These are phyloP conservation scores for Atherinosoma microstoma DNA, from an alignment of 2,797 vertebrate genomes.

Conservation along the genomic window DNA sequence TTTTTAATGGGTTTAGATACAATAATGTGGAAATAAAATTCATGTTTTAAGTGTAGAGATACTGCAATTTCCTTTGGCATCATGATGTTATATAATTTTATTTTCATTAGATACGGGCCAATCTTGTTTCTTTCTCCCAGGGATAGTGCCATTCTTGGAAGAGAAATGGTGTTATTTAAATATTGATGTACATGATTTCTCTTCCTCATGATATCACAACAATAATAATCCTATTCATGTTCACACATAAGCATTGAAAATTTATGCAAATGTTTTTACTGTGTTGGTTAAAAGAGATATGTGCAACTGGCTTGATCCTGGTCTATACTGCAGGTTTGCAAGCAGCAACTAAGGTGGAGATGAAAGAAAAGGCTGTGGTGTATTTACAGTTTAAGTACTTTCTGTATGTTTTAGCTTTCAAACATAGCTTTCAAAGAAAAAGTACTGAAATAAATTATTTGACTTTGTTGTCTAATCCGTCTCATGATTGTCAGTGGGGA, in stretches of 20 bases:
- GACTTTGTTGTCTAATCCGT: neutral
- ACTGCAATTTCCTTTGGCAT: neutral
- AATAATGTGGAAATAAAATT: neutral
- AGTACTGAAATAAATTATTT: neutral
- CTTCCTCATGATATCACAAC: no score
- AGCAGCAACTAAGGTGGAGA: neutral
- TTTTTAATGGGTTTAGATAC: neutral
- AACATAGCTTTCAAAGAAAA: slow-evolving; percentile 11
- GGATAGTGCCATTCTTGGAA: neutral
- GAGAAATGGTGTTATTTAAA: neutral
- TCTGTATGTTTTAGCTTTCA: slow-evolving; percentile 3
- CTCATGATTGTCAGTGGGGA: no score
- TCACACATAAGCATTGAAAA: no score
- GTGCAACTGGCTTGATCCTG: neutral
- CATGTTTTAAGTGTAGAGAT: slow-evolving; percentile 5
- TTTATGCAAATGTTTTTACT: neutral
- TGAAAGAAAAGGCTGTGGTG: neutral
- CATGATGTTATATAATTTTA: neutral
- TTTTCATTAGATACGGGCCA: neutral
- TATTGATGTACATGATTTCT: neutral
- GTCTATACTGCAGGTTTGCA: neutral
- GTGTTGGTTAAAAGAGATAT: neutral
- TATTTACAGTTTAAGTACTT: neutral
- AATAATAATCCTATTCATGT: no score
- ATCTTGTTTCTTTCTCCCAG: no score